phyloP scores from a whole-genome alignment of 2,888 invertebrate species.

The Thymelicus lineola region DNA sequence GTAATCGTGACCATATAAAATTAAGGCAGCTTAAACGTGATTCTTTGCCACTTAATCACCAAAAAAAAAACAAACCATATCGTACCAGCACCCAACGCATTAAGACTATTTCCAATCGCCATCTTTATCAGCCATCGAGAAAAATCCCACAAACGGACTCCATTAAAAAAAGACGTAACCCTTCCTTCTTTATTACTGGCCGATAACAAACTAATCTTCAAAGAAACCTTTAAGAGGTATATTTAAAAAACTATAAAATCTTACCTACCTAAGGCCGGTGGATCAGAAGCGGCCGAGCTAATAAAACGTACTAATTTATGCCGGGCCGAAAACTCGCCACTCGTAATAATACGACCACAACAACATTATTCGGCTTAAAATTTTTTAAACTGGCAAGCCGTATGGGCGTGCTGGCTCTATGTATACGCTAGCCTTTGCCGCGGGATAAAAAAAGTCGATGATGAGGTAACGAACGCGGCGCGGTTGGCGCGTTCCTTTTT shows the following conservation, averaged over 20 bases:
- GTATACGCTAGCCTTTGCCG: slow-evolving; percentile 72
- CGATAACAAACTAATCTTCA: slow-evolving; percentile 79
- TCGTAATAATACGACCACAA: slow-evolving; percentile 65
- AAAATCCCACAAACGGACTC: slow-evolving; percentile 54
- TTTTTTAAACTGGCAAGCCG: slow-evolving; percentile 57
- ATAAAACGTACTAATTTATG: slow-evolving; percentile 77
- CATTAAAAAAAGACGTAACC: slow-evolving; percentile 52
- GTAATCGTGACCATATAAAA: slow-evolving; percentile 13
- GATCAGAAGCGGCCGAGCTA: slow-evolving; percentile 66
- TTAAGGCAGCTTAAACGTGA: slow-evolving; percentile 19
- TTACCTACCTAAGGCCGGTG: slow-evolving; percentile 57
- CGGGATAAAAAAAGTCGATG: slow-evolving; percentile 74
- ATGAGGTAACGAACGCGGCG: slow-evolving; percentile 84
- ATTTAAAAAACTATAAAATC: slow-evolving; percentile 79
- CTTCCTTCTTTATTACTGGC: slow-evolving; percentile 72
- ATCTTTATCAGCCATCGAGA: slow-evolving; percentile 53
- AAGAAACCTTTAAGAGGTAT: slow-evolving; percentile 63
- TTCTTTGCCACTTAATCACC: slow-evolving; percentile 29
- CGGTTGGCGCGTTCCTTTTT: slow-evolving; percentile 82
- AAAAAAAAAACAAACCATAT: slow-evolving; percentile 25
- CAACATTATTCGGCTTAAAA: slow-evolving; percentile 72
- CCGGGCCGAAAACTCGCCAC: slow-evolving; percentile 53
- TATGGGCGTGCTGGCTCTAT: slow-evolving; percentile 63
- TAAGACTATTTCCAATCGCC: slow-evolving; percentile 48
- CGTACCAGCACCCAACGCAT: slow-evolving; percentile 44